A percentile compares a stretch with the other conserved stretches of the same genome.
Conservation (phyloP, 2,888 invertebrate species). For the Apotomis capreana region DNA sequence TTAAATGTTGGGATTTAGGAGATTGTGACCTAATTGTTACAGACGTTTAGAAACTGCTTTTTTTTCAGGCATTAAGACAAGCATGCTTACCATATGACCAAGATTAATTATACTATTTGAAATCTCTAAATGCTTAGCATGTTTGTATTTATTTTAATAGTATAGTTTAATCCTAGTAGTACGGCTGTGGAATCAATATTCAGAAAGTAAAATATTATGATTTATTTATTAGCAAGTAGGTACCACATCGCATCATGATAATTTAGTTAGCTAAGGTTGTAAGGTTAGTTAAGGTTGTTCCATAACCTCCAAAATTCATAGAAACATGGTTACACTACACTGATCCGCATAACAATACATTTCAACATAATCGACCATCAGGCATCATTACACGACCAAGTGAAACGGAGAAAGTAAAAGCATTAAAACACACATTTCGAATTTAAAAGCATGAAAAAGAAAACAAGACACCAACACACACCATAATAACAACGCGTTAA, state of each 20-base stretch:
- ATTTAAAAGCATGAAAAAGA: conserved; percentile 10
- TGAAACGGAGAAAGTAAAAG: conserved; percentile 35
- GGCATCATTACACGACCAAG: conserved; percentile 8
- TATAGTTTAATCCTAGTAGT: no score
- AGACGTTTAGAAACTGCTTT: background rate
- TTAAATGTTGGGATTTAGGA: conserved; percentile 17
- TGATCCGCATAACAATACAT: conserved; percentile 11
- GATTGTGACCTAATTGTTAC: conserved; percentile 12
- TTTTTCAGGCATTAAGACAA: background rate
- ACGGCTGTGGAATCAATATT: background rate
- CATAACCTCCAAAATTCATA: background rate
- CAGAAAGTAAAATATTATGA: conserved; percentile 1
- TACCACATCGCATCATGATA: background rate
- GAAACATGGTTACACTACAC: conserved; percentile 16
- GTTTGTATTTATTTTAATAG: no score
- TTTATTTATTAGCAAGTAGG: conserved; percentile 15
- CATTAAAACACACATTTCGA: conserved; percentile 14
- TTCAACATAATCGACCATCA: conserved; percentile 27
- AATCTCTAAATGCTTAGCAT: no score
- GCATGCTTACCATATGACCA: no score
- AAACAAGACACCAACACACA: conserved; percentile 1
- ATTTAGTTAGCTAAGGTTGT: conserved; percentile 17
- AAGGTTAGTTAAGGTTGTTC: conserved; percentile 20
- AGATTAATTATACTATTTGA: no score
- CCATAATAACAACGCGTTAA: conserved; percentile 20